A percentile compares a stretch with the other conserved stretches of the same genome.
Conservation (phyloP, 2,797 vertebrate genomes). For the Cheirogaleus major region DNA sequence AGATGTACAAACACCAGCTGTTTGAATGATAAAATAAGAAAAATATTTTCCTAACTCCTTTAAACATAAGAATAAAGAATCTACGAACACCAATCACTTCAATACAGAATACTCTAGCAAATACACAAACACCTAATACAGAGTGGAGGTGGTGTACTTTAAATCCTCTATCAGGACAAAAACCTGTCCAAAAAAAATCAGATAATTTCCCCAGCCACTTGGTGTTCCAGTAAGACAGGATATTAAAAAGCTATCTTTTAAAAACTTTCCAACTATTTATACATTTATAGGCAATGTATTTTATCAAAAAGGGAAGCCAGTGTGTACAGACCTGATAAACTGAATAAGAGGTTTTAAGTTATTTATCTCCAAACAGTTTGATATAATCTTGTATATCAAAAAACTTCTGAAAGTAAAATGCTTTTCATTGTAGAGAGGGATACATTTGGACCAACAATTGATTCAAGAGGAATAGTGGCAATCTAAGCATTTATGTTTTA, state of each 20-base stretch:
- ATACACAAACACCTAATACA: not conserved
- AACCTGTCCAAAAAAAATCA: not conserved
- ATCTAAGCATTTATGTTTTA: not conserved
- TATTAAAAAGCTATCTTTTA: constrained; percentile 32
- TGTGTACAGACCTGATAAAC: not conserved
- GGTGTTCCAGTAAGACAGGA: not conserved
- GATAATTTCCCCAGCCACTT: not conserved
- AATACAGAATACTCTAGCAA: not conserved
- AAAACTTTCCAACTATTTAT: not conserved
- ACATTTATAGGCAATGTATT: not conserved
- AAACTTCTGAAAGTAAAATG: not conserved
- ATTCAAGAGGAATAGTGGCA: not conserved
- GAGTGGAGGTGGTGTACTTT: not conserved
- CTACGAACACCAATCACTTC: not conserved
- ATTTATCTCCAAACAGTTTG: not conserved
- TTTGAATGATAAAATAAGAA: not conserved
- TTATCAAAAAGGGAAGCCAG: constrained; percentile 31
- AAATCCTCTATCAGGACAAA: not conserved
- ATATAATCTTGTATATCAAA: constrained; percentile 18
- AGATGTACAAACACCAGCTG: not conserved
- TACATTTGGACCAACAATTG: not conserved
- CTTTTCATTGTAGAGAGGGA: not conserved
- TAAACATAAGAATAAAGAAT: not conserved
- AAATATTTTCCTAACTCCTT: not conserved
- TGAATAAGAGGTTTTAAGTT: constrained; percentile 16